phyloP scores from a whole-genome alignment of 2,113 vertebrate genomes.

The Anguilla japonica region DNA sequence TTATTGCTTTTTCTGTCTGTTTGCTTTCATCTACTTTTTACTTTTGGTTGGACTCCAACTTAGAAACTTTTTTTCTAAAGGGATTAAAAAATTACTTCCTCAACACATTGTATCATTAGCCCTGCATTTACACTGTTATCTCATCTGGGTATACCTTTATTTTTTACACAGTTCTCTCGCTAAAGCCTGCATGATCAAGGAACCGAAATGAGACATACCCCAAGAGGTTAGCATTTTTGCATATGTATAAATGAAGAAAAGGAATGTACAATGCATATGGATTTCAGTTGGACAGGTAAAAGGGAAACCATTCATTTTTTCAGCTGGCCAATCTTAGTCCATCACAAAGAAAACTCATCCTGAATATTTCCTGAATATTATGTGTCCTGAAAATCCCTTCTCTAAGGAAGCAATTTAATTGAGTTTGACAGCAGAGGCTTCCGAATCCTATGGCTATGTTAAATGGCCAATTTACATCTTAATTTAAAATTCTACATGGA shows the following conservation, averaged over 20 bases:
- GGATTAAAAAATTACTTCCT: conserved; percentile 32
- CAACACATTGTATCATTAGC: conserved; percentile 3
- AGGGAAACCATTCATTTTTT: conserved; percentile 40
- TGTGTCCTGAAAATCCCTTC: conserved; percentile 57
- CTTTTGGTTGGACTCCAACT: neutral
- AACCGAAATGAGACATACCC: conserved; percentile 19
- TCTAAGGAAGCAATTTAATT: conserved; percentile 72
- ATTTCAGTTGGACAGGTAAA: conserved; percentile 35
- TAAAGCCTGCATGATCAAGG: conserved; percentile 31
- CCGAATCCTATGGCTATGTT: conserved; percentile 77
- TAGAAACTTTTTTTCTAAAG: conserved; percentile 15
- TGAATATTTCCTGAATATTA: conserved; percentile 70
- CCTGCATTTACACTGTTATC: conserved; percentile 21
- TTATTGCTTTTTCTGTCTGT: conserved; percentile 12
- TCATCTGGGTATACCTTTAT: conserved; percentile 31
- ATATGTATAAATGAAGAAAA: conserved; percentile 39
- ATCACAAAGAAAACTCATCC: conserved; percentile 40
- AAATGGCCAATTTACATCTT: conserved; percentile 78
- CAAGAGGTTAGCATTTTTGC: conserved; percentile 34
- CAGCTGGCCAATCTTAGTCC: conserved; percentile 36
- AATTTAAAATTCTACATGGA: conserved; percentile 78
- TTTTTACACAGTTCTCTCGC: conserved; percentile 36
- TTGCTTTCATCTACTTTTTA: conserved; percentile 8
- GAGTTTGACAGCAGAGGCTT: conserved; percentile 74
- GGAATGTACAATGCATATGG: conserved; percentile 10